Conservation (phyloP, 1,140 invertebrate species). For the Formica selysi region DNA sequence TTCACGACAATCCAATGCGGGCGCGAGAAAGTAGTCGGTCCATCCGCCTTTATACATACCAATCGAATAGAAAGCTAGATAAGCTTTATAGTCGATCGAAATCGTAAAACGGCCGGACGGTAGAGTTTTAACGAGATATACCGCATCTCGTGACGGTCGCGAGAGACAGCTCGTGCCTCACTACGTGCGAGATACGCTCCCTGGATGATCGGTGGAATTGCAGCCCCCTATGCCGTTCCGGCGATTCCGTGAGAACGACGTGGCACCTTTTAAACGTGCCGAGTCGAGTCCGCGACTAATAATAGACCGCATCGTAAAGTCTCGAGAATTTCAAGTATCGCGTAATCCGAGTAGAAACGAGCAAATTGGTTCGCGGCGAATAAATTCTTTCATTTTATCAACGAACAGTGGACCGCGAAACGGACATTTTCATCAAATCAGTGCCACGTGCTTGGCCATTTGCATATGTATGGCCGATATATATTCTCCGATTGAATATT, state of each 20-base stretch:
- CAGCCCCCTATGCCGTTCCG: background rate
- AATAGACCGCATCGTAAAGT: constrained; percentile 24
- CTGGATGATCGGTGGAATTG: constrained; percentile 46
- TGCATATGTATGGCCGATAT: constrained; percentile 70
- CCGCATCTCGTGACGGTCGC: constrained; percentile 19
- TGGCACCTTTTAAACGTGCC: constrained; percentile 13
- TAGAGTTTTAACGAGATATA: constrained; percentile 68
- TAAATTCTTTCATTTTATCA: constrained; percentile 48
- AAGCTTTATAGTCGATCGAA: constrained; percentile 83
- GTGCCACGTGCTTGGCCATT: constrained; percentile 58
- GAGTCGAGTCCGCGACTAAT: constrained; percentile 1
- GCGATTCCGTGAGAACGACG: constrained; percentile 30
- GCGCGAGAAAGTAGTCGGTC: constrained; percentile 82
- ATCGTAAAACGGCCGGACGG: constrained; percentile 77
- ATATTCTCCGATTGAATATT: constrained; percentile 61
- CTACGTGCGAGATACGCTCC: background rate
- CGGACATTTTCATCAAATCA: constrained; percentile 73
- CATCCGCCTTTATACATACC: constrained; percentile 83
- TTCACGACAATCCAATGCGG: constrained; percentile 83
- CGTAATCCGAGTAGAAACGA: background rate
- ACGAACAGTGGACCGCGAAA: constrained; percentile 53
- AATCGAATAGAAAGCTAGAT: constrained; percentile 81
- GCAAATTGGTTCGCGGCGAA: background rate
- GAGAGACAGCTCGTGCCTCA: background rate
- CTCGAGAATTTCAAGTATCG: constrained; percentile 21